A percentile compares a stretch with the other conserved stretches of the same genome.
Conservation (phyloP, 2,888 invertebrate species). For the Melieria crassipennis region DNA sequence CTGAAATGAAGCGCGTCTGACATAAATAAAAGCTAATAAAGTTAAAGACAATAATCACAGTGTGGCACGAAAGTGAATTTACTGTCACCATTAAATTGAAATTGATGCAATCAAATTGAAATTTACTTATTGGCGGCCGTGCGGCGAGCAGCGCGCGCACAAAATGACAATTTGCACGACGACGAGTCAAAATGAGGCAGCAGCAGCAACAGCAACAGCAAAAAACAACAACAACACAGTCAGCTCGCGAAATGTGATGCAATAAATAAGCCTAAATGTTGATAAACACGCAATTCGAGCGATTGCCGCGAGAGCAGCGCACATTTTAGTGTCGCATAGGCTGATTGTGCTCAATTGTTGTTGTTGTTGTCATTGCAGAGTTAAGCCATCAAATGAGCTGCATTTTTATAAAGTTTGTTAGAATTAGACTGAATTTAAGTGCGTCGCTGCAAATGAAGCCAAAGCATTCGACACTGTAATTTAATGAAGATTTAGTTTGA, state of each 20-base stretch:
- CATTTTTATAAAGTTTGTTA: too few species aligned
- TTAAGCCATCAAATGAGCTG: too few species aligned
- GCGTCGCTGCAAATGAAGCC: too few species aligned
- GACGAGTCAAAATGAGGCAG: conserved; percentile 51
- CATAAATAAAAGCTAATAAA: conserved; percentile 5
- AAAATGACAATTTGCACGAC: conserved; percentile 44
- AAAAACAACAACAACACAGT: conserved; percentile 5
- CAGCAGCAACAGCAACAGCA: background rate
- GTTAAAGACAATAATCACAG: conserved; percentile 17
- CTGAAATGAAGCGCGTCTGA: too few species aligned
- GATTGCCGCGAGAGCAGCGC: conserved; percentile 24
- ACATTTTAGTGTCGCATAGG: too few species aligned
- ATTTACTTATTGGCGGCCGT: conserved; percentile 2
- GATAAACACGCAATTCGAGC: conserved; percentile 18
- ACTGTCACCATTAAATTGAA: conserved; percentile 17
- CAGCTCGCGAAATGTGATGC: conserved; percentile 5
- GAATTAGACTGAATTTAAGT: too few species aligned
- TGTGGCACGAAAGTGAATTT: conserved; percentile 19
- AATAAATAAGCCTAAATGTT: conserved; percentile 20
- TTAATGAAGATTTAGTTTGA: too few species aligned
- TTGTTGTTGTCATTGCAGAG: too few species aligned
- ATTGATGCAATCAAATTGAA: conserved; percentile 25
- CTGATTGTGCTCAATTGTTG: too few species aligned
- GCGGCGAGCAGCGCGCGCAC: background rate
- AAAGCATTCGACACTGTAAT: too few species aligned